Conservation (phyloP, 2,797 vertebrate species). For the Myotis planiceps region DNA sequence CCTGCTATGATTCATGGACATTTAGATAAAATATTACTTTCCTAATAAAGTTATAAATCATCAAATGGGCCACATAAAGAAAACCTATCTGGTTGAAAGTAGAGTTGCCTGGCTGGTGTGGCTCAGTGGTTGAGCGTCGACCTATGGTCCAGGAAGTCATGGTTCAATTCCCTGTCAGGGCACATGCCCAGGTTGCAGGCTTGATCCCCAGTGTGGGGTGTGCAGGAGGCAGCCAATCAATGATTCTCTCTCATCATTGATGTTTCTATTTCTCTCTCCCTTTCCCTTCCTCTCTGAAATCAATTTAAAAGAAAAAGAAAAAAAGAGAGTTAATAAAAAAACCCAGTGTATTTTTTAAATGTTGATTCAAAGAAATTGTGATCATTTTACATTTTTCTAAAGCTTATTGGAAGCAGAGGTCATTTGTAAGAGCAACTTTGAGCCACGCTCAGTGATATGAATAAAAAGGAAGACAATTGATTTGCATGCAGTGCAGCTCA, state of each 20-base stretch:
- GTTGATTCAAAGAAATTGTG: neutral
- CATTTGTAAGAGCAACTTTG: neutral
- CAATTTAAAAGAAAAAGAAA: no score
- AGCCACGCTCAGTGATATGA: neutral
- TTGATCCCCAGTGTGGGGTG: no score
- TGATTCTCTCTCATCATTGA: no score
- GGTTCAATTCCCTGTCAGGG: no score
- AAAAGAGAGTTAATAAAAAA: neutral
- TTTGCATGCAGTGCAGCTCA: neutral
- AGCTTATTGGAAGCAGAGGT: neutral
- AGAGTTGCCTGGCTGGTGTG: no score
- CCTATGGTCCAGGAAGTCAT: no score
- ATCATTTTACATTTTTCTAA: neutral
- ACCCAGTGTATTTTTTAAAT: neutral
- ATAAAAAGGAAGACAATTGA: slow-evolving; percentile 18
- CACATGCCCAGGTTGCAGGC: no score
- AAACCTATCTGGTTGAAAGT: neutral
- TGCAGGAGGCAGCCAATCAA: no score
- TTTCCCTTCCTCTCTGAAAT: no score
- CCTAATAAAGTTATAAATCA: neutral
- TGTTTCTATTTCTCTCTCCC: no score
- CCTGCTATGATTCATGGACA: neutral
- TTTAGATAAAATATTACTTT: neutral
- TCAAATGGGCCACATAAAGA: neutral
- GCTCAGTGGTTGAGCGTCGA: no score